Conservation (phyloP, 2,113 vertebrate genomes). For the Phrynocephalus versicolor region DNA sequence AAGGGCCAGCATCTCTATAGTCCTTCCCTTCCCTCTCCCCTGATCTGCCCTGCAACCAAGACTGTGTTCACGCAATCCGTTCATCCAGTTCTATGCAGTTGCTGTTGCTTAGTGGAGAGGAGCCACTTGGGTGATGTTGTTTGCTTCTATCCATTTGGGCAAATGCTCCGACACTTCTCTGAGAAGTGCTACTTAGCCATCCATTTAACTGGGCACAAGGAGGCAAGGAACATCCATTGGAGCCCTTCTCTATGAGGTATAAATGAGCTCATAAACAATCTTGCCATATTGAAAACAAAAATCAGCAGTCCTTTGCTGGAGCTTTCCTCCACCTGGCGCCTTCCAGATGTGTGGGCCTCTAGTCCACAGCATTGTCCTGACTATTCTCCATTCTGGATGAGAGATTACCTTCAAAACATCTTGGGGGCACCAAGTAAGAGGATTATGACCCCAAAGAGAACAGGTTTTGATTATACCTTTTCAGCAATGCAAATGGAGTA, state of each 20-base stretch:
- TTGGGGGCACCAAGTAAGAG: neutral
- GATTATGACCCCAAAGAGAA: neutral
- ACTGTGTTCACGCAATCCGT: neutral
- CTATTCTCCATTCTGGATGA: neutral
- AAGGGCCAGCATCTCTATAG: neutral
- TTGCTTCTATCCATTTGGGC: neutral
- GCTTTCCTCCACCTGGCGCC: no score
- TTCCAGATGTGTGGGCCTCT: neutral
- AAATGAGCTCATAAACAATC: neutral
- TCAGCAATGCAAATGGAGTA: no score
- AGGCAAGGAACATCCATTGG: neutral
- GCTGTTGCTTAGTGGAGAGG: neutral
- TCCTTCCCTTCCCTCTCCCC: neutral
- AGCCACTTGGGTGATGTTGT: neutral
- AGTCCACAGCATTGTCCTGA: neutral
- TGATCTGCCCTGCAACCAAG: no score
- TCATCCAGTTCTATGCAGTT: neutral
- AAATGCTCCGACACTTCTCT: neutral
- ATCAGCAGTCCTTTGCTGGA: no score
- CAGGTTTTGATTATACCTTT: neutral
- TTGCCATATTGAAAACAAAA: neutral
- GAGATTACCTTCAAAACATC: neutral
- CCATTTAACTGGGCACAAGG: neutral
- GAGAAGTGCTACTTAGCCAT: neutral
- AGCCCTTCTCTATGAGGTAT: neutral